Conservation (phyloP, 2,113 vertebrate species). For the Onychostoma macrolepis region DNA sequence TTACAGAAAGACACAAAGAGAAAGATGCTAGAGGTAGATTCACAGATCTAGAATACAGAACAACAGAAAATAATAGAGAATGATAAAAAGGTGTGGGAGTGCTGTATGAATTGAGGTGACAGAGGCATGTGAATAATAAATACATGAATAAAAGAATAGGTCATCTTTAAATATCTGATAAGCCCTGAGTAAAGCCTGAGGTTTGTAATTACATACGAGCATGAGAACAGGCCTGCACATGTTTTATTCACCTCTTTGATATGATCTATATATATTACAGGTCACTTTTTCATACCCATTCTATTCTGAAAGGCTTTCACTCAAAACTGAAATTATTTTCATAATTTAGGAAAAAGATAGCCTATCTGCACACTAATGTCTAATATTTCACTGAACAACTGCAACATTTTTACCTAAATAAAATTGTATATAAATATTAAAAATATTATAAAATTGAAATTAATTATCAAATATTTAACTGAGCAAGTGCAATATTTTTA, state of each 20-base stretch:
- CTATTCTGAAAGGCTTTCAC: neutral
- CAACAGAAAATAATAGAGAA: neutral
- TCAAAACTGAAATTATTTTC: neutral
- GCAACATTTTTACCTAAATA: neutral
- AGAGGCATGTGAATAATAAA: slow-evolving; percentile 24
- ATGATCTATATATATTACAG: neutral
- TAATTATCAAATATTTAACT: too few species aligned
- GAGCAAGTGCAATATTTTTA: too few species aligned
- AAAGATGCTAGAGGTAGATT: neutral
- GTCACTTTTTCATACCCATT: neutral
- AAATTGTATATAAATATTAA: neutral
- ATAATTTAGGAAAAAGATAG: neutral
- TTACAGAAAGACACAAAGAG: neutral
- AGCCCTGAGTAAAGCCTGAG: neutral
- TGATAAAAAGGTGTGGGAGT: neutral
- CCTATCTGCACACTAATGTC: neutral
- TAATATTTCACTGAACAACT: neutral
- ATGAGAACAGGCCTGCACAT: neutral
- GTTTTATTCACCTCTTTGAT: slow-evolving; percentile 7
- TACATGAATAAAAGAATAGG: slow-evolving; percentile 36
- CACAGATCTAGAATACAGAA: neutral
- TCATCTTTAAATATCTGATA: slow-evolving; percentile 23
- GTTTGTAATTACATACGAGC: slow-evolving; percentile 21
- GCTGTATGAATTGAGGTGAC: neutral
- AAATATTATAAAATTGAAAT: too few species aligned